Evolutionary conservation across 2,888 invertebrate genomes (phyloP), one percentile per base, ranked within the genome.

Genomic region (Lasioglossum marginatum): DNA sequence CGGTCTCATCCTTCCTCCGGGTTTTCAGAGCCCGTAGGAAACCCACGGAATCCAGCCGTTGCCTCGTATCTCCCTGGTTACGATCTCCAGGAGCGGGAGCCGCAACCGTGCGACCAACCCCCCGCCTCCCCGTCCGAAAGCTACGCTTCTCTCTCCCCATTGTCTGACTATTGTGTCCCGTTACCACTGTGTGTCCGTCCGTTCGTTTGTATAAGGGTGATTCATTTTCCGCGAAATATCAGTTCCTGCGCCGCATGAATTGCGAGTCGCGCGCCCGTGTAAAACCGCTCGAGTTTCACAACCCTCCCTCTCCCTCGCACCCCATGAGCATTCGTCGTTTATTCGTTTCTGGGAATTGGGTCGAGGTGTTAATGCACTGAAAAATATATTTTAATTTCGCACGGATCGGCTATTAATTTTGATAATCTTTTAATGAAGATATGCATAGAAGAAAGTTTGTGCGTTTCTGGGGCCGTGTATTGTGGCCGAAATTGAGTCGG

Each of bases 191-290:
- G 93, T 88, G 91, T 91, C 92, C 91, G 90, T 88, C 45, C 72
- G 73, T 88, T 45, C 91, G 93, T 92, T 93, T 93, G 91, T 93
- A 93, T 91, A 92, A 92, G 90, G 91, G 93, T 94, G 93, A 94
- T 94, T 94, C 94, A 94, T 94, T 94, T 92, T 92, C 94, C 89
- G 91, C 92, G 93, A 93, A 94, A 94, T 94, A 94, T 94, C 94
- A 94, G 94, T 93, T 93, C 93, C 94, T 93, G 93, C 89, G 89
- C 91, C 88, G 91, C 89, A 90, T 93, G 92, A 92, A 93, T 93
- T 93, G 93, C 92, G 91, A 92, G 90, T 89, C 83, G 83, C 78
- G 85, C 86, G 87, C 76, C 81, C 89, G 87, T 89, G 91, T 90
- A 89, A 88, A 89, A 88, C 86, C 89, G 87, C 88, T 84, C 81